Conservation (phyloP, 2,113 vertebrate species). For the Cervus canadensis region DNA sequence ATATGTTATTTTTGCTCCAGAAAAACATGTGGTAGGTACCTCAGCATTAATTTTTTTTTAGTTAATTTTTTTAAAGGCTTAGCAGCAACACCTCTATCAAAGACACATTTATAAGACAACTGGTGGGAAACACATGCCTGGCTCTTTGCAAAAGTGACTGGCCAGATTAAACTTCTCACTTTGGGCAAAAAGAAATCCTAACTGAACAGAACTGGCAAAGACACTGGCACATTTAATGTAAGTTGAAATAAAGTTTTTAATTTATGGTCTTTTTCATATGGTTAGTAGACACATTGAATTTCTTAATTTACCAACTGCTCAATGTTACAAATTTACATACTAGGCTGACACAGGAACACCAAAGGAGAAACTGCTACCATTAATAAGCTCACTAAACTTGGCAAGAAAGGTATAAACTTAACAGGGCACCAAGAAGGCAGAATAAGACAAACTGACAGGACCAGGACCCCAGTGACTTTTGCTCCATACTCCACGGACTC, state of each 20-base stretch:
- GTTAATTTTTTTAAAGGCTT: background rate
- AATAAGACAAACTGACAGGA: background rate
- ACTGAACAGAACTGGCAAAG: background rate
- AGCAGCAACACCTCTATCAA: background rate
- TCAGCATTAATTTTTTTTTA: background rate
- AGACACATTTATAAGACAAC: background rate
- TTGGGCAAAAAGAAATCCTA: background rate
- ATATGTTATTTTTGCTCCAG: background rate
- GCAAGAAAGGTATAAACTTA: background rate
- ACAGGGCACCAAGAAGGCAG: background rate
- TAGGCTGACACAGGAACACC: background rate
- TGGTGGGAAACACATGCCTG: background rate
- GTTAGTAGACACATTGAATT: conserved; percentile 20
- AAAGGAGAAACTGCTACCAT: background rate
- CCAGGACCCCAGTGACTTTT: background rate
- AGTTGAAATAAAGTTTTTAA: background rate
- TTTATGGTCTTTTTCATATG: background rate
- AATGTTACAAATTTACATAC: background rate
- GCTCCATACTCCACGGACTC: background rate
- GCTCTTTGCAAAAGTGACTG: background rate
- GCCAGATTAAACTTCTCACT: background rate
- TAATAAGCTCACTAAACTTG: background rate
- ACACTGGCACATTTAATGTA: background rate
- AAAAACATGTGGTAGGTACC: background rate
- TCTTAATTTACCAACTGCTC: conserved; percentile 17